A percentile compares a stretch with the other conserved stretches of the same genome.
phyloP scores from a whole-genome alignment of 2,113 vertebrate species.

The Seriola dumerili region DNA sequence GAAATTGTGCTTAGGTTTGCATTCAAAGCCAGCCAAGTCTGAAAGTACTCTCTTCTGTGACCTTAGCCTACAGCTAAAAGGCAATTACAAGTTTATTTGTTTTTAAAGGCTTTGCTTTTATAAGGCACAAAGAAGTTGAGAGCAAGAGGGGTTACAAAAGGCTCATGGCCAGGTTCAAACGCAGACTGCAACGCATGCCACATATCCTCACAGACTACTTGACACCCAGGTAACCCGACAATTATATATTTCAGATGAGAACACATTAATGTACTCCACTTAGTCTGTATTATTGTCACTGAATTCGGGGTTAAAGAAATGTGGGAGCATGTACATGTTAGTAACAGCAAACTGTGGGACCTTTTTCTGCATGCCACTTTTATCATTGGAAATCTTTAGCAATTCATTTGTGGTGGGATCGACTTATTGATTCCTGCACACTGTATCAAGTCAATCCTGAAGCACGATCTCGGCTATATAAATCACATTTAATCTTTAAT shows the following conservation, averaged over 20 bases:
- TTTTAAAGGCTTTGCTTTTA: conserved; percentile 48
- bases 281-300: conserved; percentile 35
- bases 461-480: not conserved
- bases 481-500: conserved; percentile 27
- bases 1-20: conserved; percentile 58
- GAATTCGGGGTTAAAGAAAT: conserved; percentile 49
- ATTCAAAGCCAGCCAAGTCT: conserved; percentile 50
- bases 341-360: conserved; percentile 14
- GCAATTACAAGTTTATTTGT: conserved; percentile 48
- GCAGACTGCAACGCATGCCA: not conserved
- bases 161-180: conserved; percentile 21
- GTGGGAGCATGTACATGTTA: conserved; percentile 45
- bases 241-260: conserved; percentile 39
- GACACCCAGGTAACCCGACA: conserved; percentile 18
- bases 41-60: conserved; percentile 46
- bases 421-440: conserved; percentile 46
- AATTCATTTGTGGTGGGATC: conserved; percentile 41
- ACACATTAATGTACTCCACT: conserved; percentile 37
- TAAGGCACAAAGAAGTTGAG: conserved; percentile 13
- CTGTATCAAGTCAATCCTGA: conserved; percentile 4
- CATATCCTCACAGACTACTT: too few relatives aligned
- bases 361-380: conserved; percentile 32
- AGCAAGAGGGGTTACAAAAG: conserved; percentile 24
- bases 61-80: conserved; percentile 50
- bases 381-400: conserved; percentile 52